Percentiles rank a stretch among this genome's conserved stretches.
phyloP scores from a whole-genome alignment of 1,140 invertebrate genomes.

The Trachymyrmex cornetzi region DNA sequence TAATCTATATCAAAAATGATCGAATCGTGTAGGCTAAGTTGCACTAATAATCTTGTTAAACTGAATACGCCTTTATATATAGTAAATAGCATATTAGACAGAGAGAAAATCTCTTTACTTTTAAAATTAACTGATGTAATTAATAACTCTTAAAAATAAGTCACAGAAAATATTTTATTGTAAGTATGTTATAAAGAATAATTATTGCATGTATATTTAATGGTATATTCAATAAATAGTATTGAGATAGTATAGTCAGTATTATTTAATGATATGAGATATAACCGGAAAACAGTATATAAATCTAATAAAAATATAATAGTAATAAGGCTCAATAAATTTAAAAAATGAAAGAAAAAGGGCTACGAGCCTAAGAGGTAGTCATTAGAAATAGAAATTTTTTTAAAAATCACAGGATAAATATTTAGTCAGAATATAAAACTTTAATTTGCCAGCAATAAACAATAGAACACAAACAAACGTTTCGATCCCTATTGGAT shows the following conservation, averaged over 20 bases:
- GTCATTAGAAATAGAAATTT: too few species aligned
- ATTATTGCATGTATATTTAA: slow-evolving; percentile 25
- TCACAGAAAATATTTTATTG: slow-evolving; percentile 27
- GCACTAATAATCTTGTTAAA: neutral
- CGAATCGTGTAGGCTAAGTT: neutral
- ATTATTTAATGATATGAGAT: neutral
- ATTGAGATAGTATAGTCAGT: neutral
- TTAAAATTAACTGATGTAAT: neutral
- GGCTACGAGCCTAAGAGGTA: too few species aligned
- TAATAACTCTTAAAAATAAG: slow-evolving; percentile 7
- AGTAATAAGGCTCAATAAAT: too few species aligned
- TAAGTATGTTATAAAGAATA: slow-evolving; percentile 8
- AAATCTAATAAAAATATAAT: slow-evolving; percentile 14
- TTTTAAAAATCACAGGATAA: too few species aligned
- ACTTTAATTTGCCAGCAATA: too few species aligned
- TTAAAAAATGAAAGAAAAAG: too few species aligned
- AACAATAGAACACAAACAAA: too few species aligned
- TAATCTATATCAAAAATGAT: slow-evolving; percentile 13
- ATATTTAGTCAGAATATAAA: too few species aligned
- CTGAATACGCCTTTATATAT: neutral
- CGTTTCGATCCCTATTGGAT: too few species aligned
- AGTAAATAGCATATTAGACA: neutral
- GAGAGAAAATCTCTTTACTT: neutral
- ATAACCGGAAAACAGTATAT: neutral
- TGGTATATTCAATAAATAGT: slow-evolving; percentile 43